Evolutionary conservation across 2,797 vertebrate genomes (phyloP).

Genomic region (Acridotheres tristis): DNA sequence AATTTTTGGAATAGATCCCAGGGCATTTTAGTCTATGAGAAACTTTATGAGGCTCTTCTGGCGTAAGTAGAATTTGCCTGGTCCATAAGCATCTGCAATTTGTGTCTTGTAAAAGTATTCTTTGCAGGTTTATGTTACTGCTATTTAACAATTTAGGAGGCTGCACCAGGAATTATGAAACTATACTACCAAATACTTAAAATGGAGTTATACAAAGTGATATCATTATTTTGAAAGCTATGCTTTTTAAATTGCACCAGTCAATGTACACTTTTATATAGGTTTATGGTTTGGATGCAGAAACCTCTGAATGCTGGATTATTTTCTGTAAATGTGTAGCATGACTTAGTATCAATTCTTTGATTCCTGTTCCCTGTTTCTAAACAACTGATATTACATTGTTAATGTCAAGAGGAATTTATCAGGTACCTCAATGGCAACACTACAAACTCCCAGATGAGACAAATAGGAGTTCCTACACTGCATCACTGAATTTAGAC

Average conservation of each 20-base stretch:
- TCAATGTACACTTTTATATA: neutral
- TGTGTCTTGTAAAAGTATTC: neutral
- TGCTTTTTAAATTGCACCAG: neutral
- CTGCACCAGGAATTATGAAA: neutral
- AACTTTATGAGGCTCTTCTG: neutral
- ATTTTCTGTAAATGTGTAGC: neutral
- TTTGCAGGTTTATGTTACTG: neutral
- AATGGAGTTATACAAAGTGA: neutral
- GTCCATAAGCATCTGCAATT: neutral
- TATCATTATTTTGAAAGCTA: neutral
- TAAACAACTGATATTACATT: neutral
- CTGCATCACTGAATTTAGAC: neutral
- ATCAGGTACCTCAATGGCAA: neutral
- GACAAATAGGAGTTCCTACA: neutral
- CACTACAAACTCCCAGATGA: neutral
- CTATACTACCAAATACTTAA: neutral
- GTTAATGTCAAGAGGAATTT: neutral
- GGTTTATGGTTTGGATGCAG: neutral
- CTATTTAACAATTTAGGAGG: neutral
- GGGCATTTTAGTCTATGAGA: neutral
- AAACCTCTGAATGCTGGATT: neutral
- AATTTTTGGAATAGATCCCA: neutral
- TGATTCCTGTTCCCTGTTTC: neutral
- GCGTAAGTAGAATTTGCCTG: neutral
- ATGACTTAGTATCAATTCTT: neutral